Base-by-base conservation (phyloP, 2,797 vertebrate genomes). In the Borostomias antarcticus region DNA sequence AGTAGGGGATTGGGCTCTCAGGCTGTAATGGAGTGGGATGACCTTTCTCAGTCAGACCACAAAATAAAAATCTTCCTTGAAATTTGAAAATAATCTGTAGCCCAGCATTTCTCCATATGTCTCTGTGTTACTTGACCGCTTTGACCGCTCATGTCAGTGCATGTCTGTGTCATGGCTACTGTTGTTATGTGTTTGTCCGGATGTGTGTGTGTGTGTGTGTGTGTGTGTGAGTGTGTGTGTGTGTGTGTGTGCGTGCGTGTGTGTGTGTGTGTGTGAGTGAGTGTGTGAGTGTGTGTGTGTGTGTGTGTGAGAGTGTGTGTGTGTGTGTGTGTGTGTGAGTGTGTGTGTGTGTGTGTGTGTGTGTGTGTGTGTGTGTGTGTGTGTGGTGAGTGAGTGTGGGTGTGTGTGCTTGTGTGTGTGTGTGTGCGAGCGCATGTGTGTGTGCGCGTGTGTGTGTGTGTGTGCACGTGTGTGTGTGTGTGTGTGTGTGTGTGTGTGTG, bases 31-130 rank as follows among this genome's bases (percentile, higher is more conserved):
- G n/a, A n/a, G n/a, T n/a, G n/a, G n/a, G n/a, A n/a, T n/a, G n/a
- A n/a, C n/a, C n/a, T n/a, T n/a, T n/a, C n/a, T n/a, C n/a, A n/a
- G n/a, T n/a, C n/a, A n/a, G n/a, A n/a, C 23, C 43, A 66, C n/a
- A 4, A 3, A 17, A 2, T 23, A 32, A 48, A 8, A 17, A 13
- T 8, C 7, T 26, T 52, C 54, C n/a, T 54, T 57, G 29, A 8
- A 54, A 40, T 28, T 40, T 13, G 26, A 56, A 73, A 60, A 25
- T n/a, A 63, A 63, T 10, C 7, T 50, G 51, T n/a, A n/a, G n/a
- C n/a, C n/a, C n/a, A n/a, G n/a, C n/a, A n/a, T 43, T 70, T 75
- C 82, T 75, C 72, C 59, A 58, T 71, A 26, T 52, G 25, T 58
- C 21, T 26, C 21, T 30, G 51, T 53, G 26, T 9, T 51, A 2